Conservation (phyloP, 2,797 vertebrate genomes). For the Rhinogobio ventralis region DNA sequence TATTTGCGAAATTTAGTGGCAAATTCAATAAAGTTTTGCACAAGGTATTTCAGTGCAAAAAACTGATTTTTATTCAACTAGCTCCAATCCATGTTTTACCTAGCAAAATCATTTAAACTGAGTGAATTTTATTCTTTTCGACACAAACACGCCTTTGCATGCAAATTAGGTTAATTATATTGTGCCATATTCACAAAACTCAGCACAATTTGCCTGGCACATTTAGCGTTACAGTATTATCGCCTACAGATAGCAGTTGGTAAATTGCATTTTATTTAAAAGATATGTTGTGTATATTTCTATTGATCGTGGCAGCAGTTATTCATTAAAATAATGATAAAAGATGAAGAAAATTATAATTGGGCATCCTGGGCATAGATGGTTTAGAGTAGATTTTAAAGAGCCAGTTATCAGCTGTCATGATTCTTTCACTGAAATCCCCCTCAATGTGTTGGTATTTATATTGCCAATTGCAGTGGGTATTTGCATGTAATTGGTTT, state of each 20-base stretch:
- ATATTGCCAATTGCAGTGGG: background rate
- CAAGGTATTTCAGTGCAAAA: background rate
- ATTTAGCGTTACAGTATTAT: background rate
- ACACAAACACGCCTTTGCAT: background rate
- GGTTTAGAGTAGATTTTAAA: background rate
- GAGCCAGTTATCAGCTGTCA: background rate
- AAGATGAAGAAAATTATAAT: background rate
- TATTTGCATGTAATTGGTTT: background rate
- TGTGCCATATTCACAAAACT: background rate
- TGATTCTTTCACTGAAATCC: background rate
- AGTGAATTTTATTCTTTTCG: background rate
- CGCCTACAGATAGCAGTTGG: background rate
- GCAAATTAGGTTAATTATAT: conserved; percentile 1
- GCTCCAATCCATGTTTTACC: background rate
- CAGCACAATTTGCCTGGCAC: background rate
- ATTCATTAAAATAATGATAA: background rate
- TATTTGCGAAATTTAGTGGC: background rate
- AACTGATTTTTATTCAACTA: background rate
- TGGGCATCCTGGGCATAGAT: background rate
- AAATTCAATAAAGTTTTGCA: background rate
- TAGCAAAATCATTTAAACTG: background rate
- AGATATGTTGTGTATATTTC: background rate
- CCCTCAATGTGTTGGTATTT: background rate
- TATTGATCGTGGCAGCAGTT: conserved; percentile 11
- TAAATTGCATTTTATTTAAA: background rate